These are phyloP conservation scores for Lycaon pictus DNA, from an alignment of 2,113 vertebrate genomes.

Conservation along the genomic window DNA sequence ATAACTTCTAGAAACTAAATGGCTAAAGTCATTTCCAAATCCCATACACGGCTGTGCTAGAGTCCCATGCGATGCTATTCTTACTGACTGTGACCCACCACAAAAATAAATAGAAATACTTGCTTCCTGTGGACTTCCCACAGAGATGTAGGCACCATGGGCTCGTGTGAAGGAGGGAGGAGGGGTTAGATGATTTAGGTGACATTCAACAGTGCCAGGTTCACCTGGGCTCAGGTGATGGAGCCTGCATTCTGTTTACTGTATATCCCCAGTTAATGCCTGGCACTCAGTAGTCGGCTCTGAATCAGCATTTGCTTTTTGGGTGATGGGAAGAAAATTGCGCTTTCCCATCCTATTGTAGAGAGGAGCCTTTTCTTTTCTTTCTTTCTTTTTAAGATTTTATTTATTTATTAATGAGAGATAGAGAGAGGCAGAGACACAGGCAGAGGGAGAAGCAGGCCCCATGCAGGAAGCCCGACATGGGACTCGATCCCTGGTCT, in stretches of 20 bases:
- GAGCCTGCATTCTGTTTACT: no score
- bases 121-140: neutral
- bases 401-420: no score
- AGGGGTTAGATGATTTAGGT: neutral
- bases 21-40: neutral
- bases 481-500: no score
- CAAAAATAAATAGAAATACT: neutral
- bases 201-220: neutral
- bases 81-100: neutral
- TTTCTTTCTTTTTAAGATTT: no score
- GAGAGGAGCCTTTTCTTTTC: neutral
- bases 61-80: neutral
- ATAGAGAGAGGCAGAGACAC: no score
- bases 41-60: neutral
- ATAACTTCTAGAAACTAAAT: neutral
- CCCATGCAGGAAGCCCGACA: no score
- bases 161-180: neutral
- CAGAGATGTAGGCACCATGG: no score
- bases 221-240: neutral
- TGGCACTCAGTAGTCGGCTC: no score
- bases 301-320: neutral
- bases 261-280: neutral
- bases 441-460: no score
- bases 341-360: neutral
- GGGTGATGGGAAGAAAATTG: neutral